Evolutionary conservation across 2,113 vertebrate species (phyloP), one percentile per base, ranked within the genome.

Genomic region (Siniperca knerii): DNA sequence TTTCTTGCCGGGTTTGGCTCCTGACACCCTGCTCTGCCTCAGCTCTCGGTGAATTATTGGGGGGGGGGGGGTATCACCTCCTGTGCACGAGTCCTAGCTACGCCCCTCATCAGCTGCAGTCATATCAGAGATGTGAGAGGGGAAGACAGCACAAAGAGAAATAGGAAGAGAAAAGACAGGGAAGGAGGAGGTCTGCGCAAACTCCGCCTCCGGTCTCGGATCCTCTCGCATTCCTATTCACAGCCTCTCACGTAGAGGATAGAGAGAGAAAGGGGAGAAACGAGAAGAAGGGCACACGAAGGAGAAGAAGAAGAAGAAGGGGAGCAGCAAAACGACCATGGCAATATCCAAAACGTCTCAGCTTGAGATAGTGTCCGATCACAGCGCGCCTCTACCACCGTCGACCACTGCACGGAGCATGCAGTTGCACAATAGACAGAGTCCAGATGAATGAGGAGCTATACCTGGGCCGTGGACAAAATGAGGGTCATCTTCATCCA

Each of bases 401-500:
- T 84, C 92, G 78, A 85, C 76, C 78, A 58, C 89, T 74, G 86
- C 92, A 81, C 90, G 90, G 93, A 92, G 86, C 92, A 64, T 55
- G 89, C 87, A 90, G 84, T 55, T 90, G 91, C 93, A 82, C 93
- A 61, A 72, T 10, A 89, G 85, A 87, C 93, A 81, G 87, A 87
- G 84, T 87, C 91, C 93, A 68, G 93, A 88, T 91, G 92, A 93
- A 89, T 93, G 94, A 92, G 90, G 90, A 81, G 88, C 84, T n/a
- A 57, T 58, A 93, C 93, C 92, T 87, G 93, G 91, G 92, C 87
- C 84, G 94, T 12, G 92, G 94, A 91, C 94, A 95, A 91, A 92
- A 96, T 96, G 96, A 96, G 95, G 95, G 93, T 94, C 87, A 94
- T 94, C 92, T 95, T 93, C 87, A 93, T 94, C 92, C 95, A 90